Evolutionary conservation across 2,113 vertebrate species (phyloP).

Genomic region (Melanerpes formicivorus): DNA sequence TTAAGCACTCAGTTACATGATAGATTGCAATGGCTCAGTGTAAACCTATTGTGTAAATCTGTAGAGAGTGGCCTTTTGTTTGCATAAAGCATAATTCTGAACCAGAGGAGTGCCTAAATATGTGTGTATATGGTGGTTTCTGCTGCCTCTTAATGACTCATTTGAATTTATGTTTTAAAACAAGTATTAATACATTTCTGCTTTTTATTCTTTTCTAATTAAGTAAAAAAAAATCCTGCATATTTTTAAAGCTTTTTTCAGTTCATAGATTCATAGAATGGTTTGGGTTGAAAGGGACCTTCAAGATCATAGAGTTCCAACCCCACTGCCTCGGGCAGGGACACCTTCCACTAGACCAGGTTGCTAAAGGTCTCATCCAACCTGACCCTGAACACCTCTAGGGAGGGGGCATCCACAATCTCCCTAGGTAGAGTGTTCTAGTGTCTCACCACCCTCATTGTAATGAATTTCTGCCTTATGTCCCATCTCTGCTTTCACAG

Average conservation of each 20-base stretch:
- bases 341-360: too few relatives aligned
- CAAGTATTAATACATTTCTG: neutral
- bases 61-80: conserved; percentile 55
- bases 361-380: too few relatives aligned
- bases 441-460: too few relatives aligned
- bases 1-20: conserved; percentile 64
- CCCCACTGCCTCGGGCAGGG: too few relatives aligned
- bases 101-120: neutral
- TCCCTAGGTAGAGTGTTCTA: too few relatives aligned
- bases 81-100: neutral
- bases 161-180: neutral
- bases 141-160: neutral
- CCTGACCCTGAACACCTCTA: too few relatives aligned
- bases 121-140: neutral
- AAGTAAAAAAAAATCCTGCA: neutral
- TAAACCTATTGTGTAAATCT: conserved; percentile 70
- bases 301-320: too few relatives aligned
- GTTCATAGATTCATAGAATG: too few relatives aligned
- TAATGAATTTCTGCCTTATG: too few relatives aligned
- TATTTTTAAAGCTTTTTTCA: neutral
- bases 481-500: too few relatives aligned
- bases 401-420: too few relatives aligned
- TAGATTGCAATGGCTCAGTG: conserved; percentile 52
- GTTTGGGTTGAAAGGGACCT: too few relatives aligned
- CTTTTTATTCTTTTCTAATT: neutral